Percentiles rank a stretch among this genome's conserved stretches.
Conservation (phyloP, 1,140 invertebrate species). For the Drosophila pruinosa region DNA sequence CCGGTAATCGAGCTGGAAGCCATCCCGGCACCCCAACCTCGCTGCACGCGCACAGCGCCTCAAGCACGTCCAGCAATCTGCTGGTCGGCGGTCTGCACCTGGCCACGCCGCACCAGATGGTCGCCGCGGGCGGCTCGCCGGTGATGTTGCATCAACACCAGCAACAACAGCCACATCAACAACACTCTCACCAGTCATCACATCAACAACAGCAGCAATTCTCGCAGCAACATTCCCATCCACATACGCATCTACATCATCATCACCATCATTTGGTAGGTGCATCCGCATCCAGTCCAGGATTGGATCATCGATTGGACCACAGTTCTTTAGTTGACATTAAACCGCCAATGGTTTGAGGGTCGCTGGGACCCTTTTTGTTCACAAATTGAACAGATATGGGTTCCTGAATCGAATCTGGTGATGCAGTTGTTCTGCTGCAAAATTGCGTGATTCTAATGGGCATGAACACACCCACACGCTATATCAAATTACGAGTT, state of each 20-base stretch:
- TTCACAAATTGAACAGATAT: constrained; percentile 73
- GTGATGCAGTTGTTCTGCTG: constrained; percentile 1
- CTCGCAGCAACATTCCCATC: constrained; percentile 66
- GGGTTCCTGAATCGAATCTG: constrained; percentile 55
- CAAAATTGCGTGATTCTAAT: constrained; percentile 6
- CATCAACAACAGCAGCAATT: constrained; percentile 69
- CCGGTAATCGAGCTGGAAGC: constrained; percentile 69
- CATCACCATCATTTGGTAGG: constrained; percentile 74
- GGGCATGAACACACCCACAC: background rate
- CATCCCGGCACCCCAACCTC: constrained; percentile 82
- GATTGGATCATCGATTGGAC: constrained; percentile 62
- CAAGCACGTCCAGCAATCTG: constrained; percentile 70
- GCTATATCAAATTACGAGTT: background rate
- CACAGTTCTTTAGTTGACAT: constrained; percentile 74
- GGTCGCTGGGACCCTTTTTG: constrained; percentile 80
- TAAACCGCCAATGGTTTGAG: constrained; percentile 83
- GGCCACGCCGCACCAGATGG: constrained; percentile 79
- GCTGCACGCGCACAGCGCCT: constrained; percentile 68
- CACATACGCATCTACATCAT: constrained; percentile 72
- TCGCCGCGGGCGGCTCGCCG: constrained; percentile 80
- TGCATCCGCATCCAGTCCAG: constrained; percentile 67
- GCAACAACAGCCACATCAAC: constrained; percentile 44
- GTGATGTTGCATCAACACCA: constrained; percentile 78
- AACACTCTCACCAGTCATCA: constrained; percentile 49
- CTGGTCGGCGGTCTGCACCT: constrained; percentile 73